Evolutionary conservation across 92 coral and sea anemone species (phyloP).

Genomic region (Actinernus sp.): DNA sequence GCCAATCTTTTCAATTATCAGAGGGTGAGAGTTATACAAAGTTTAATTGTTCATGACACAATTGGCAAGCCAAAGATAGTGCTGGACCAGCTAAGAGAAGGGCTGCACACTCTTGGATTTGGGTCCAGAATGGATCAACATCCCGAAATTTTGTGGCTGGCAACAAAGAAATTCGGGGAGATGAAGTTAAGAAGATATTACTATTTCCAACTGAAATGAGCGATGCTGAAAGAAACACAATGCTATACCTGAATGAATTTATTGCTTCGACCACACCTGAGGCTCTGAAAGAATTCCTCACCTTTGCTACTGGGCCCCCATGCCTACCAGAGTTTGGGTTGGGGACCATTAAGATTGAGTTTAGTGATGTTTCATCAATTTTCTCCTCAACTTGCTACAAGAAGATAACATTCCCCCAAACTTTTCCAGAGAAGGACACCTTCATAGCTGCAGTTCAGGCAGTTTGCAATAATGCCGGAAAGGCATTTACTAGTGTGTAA

Average conservation of each 20-base stretch:
- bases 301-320: conserved; percentile 51
- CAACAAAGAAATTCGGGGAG: conserved; percentile 4
- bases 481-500: background rate
- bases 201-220: conserved; percentile 4
- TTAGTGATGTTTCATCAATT: conserved; percentile 14
- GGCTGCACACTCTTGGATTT: conserved; percentile 4
- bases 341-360: conserved; percentile 25
- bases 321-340: conserved; percentile 47
- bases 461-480: background rate
- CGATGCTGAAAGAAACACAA: background rate
- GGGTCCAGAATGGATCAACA: background rate
- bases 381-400: conserved; percentile 30
- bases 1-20: too few species aligned
- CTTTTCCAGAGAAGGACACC: conserved; percentile 4
- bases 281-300: conserved; percentile 12
- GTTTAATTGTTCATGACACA: conserved; percentile 8
- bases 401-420: conserved; percentile 11
- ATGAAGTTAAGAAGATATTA: conserved; percentile 2
- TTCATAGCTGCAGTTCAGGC: conserved; percentile 12
- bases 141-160: conserved; percentile 26
- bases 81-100: conserved; percentile 10
- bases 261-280: background rate
- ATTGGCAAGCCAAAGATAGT: conserved; percentile 9
- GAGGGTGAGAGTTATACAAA: conserved; percentile 5
- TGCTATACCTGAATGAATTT: background rate